Base-by-base conservation (phyloP, 2,113 vertebrate species). In the Cephalopholis sonnerati region DNA sequence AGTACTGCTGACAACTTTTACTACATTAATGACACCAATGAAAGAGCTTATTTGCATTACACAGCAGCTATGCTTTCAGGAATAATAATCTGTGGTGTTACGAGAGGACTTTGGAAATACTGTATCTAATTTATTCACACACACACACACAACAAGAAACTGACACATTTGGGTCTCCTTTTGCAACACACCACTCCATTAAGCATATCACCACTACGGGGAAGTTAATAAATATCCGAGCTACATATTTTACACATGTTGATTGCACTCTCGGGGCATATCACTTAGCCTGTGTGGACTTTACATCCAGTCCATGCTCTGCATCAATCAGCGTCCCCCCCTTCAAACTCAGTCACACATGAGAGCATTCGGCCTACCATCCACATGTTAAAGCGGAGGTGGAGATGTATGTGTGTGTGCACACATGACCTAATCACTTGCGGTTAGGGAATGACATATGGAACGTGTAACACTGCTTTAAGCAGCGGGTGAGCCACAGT, bases 401-500 rank as follows among this genome's bases (percentile, higher is more conserved):
- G 81, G 22, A 20, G n/a, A 7, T 41, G 73, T 66, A 58, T 66
- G 78, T 70, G 27, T 22, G 48, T 61, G 24, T 50, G 51, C 76
- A 53, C 72, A 58, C 70, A 51, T 87, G 83, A 85, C 59, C 83
- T 87, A 79, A 89, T 80, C 81, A 66, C 85, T 59, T 54, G 83
- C 11, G 79, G 81, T 78, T 24, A 75, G 74, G 84, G 81, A 87
- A 54, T 61, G 77, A 87, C 84, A 82, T 88, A 87, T 87, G 89
- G 83, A 80, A 87, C 25, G 53, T 62, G 81, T 82, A 79, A 77
- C 41, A 4, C 51, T 13, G 77, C 54, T 66, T 74, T 24, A 50
- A 57, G 73, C 57, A 67, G 67, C 17, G 70, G 29, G 48, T 88
- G 84, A 93, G 90, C 85, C 81, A 85, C 67, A 90, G 84, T 93